These are phyloP conservation scores for Bruchidius siliquastri DNA, from an alignment of 2,888 invertebrate species.

Conservation along the genomic window DNA sequence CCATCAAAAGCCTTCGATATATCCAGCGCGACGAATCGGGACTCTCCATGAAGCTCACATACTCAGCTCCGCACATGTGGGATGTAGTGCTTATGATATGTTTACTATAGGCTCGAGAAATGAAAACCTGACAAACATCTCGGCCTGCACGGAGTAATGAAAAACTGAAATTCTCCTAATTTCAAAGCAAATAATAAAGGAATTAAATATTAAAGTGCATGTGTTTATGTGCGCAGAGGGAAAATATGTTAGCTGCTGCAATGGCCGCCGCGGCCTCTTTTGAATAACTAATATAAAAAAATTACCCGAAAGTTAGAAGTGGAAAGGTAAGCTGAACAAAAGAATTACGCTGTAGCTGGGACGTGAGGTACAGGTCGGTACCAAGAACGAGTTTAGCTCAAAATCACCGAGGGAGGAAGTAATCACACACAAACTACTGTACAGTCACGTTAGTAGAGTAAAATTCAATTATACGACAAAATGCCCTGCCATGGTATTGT, in stretches of 20 bases:
- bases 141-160: neutral
- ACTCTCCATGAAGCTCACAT: too few relatives aligned
- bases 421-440: too few relatives aligned
- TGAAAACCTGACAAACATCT: neutral
- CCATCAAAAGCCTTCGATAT: too few relatives aligned
- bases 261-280: conserved; percentile 3
- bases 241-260: neutral
- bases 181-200: conserved; percentile 14
- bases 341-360: conserved; percentile 13
- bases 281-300: conserved; percentile 16
- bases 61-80: too few relatives aligned
- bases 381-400: neutral
- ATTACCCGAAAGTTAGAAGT: conserved; percentile 11
- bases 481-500: too few relatives aligned
- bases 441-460: too few relatives aligned
- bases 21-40: too few relatives aligned
- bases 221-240: conserved; percentile 10
- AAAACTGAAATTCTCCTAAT: conserved; percentile 12
- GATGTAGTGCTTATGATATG: too few relatives aligned
- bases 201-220: conserved; percentile 19
- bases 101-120: too few relatives aligned
- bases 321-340: conserved; percentile 20
- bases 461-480: too few relatives aligned
- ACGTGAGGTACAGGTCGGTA: neutral
- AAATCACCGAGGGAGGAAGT: too few relatives aligned